phyloP scores from a whole-genome alignment of 2,888 invertebrate species.

The Meganola albula region DNA sequence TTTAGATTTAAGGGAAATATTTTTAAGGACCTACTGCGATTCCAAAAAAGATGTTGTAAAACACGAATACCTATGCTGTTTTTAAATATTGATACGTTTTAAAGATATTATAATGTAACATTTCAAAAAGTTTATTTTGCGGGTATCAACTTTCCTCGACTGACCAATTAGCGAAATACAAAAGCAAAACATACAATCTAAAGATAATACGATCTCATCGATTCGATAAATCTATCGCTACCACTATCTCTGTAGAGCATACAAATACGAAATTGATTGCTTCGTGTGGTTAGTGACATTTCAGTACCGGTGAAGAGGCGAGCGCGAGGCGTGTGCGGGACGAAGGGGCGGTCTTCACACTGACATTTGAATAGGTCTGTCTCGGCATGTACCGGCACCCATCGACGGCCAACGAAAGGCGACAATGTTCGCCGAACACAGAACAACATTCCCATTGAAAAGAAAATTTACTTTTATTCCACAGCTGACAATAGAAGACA shows the following conservation, averaged over 20 bases:
- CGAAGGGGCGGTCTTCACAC: conserved; percentile 48
- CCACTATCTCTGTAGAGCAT: conserved; percentile 62
- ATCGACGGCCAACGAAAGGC: conserved; percentile 66
- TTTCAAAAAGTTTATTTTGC: too few species aligned
- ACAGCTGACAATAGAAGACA: conserved; percentile 45
- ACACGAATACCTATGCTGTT: too few species aligned
- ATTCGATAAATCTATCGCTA: conserved; percentile 64
- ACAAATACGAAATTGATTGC: conserved; percentile 78
- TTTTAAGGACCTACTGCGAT: conserved; percentile 42
- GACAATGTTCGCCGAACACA: conserved; percentile 70
- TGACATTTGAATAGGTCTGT: conserved; percentile 77
- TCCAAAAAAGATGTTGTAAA: conserved; percentile 47
- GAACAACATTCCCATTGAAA: conserved; percentile 69
- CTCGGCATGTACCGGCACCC: conserved; percentile 73
- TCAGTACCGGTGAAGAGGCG: conserved; percentile 54
- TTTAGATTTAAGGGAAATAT: conserved; percentile 56
- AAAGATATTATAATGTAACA: too few species aligned
- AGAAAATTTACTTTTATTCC: conserved; percentile 71
- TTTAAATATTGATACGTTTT: too few species aligned
- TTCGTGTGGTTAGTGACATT: conserved; percentile 75
- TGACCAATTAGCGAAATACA: conserved; percentile 9
- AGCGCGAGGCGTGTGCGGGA: conserved; percentile 33
- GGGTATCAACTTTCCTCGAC: too few species aligned
- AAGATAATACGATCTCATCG: conserved; percentile 45
- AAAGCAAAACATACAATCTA: conserved; percentile 20